Percentiles rank a stretch among this genome's conserved stretches.
Evolutionary conservation across 1,140 invertebrate genomes (phyloP).

Genomic region (Chironomus tepperi): DNA sequence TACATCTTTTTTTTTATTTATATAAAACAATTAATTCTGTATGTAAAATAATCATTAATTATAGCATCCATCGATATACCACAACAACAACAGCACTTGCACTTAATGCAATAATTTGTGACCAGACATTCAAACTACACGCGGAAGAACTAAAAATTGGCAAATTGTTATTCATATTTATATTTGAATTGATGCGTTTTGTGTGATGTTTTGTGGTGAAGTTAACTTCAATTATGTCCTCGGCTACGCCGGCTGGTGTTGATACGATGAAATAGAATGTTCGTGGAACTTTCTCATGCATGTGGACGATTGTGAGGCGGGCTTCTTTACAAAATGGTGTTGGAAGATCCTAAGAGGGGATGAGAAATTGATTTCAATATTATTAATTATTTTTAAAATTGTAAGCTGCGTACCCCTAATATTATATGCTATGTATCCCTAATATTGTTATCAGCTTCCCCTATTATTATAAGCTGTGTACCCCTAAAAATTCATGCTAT

Average conservation of each 20-base stretch:
- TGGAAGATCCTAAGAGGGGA: conserved; percentile 39
- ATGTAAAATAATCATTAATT: no score
- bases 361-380: no score
- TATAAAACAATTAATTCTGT: no score
- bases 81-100: no score
- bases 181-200: conserved; percentile 1
- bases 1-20: no score
- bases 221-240: conserved; percentile 38
- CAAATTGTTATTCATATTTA: conserved; percentile 1
- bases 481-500: no score
- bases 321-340: conserved; percentile 40
- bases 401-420: no score
- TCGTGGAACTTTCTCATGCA: conserved; percentile 39
- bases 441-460: no score
- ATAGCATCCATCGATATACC: no score
- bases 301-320: conserved; percentile 39
- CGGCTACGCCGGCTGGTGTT: conserved; percentile 37
- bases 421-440: no score
- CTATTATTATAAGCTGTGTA: no score
- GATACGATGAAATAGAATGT: conserved; percentile 40
- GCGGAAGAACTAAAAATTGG: conserved; percentile 16
- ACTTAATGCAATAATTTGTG: background rate
- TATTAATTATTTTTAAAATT: no score
- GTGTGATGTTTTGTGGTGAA: conserved; percentile 30
- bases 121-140: background rate